These are phyloP conservation scores for Teleopsis dalmanni DNA, from an alignment of 1,140 invertebrate species.

Conservation along the genomic window DNA sequence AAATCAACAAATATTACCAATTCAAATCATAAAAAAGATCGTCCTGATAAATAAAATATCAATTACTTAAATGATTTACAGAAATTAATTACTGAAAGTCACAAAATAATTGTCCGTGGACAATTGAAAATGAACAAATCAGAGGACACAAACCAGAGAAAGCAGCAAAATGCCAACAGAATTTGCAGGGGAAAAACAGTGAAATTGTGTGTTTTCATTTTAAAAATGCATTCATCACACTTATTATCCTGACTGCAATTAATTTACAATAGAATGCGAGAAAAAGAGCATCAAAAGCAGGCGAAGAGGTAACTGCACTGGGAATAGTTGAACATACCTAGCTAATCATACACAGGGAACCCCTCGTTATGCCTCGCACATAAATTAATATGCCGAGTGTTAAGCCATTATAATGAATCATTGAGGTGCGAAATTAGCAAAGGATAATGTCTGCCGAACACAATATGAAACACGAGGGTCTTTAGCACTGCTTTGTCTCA, in stretches of 20 bases:
- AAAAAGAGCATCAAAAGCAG: not conserved
- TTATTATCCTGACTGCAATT: constrained; percentile 33
- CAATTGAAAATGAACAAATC: not conserved
- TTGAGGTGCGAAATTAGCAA: constrained; percentile 43
- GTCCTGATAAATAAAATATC: constrained; percentile 7
- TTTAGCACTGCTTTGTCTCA: too few relatives aligned
- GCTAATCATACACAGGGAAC: too few relatives aligned
- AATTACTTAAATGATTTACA: constrained; percentile 8
- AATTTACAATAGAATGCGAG: constrained; percentile 12
- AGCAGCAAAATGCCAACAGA: not conserved
- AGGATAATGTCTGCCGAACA: constrained; percentile 38
- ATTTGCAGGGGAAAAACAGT: not conserved
- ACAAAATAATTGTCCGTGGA: constrained; percentile 1
- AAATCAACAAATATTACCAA: constrained; percentile 6
- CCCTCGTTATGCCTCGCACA: too few relatives aligned
- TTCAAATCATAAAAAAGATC: constrained; percentile 1
- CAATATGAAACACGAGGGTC: not conserved
- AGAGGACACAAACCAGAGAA: not conserved
- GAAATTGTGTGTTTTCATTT: constrained; percentile 13
- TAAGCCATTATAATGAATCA: constrained; percentile 27
- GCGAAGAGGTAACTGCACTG: not conserved
- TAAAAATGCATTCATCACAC: constrained; percentile 39
- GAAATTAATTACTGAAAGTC: constrained; percentile 4
- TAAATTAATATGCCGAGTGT: too few relatives aligned
- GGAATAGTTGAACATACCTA: too few relatives aligned